Conservation (phyloP, 2,888 invertebrate genomes). For the Oscheius onirici region DNA sequence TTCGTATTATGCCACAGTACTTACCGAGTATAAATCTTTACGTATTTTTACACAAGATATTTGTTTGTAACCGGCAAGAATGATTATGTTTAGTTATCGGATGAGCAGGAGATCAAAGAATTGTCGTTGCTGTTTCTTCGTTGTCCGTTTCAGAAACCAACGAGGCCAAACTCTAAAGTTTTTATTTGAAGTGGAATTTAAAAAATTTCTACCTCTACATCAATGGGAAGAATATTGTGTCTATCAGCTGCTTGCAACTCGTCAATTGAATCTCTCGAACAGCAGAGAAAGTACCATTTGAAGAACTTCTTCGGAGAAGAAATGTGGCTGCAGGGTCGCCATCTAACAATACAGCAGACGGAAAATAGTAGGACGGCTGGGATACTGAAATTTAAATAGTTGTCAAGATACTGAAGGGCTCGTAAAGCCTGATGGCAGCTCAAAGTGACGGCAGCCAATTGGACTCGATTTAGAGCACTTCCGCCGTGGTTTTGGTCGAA, state of each 20-base stretch:
- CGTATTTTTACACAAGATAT: neutral
- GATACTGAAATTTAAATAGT: constrained; percentile 35
- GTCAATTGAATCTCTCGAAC: constrained; percentile 19
- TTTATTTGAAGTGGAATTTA: neutral
- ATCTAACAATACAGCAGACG: constrained; percentile 45
- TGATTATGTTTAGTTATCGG: neutral
- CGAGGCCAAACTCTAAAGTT: constrained; percentile 17
- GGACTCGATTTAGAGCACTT: neutral
- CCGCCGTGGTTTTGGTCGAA: neutral
- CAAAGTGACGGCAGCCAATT: constrained; percentile 5
- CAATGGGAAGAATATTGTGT: constrained; percentile 44
- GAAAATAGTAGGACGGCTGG: constrained; percentile 43
- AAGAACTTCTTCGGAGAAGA: constrained; percentile 19
- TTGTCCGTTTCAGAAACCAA: constrained; percentile 19
- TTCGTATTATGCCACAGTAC: constrained; percentile 8
- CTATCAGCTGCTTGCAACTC: constrained; percentile 44
- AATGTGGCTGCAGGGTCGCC: constrained; percentile 48
- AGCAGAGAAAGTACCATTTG: constrained; percentile 34
- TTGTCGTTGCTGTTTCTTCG: constrained; percentile 21
- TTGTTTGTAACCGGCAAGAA: neutral
- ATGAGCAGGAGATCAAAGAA: neutral
- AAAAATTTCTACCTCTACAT: constrained; percentile 41
- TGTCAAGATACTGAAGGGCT: neutral
- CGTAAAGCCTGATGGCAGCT: constrained; percentile 11
- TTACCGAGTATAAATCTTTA: constrained; percentile 28